A percentile compares a stretch with the other conserved stretches of the same genome.
phyloP scores from a whole-genome alignment of 2,888 invertebrate species.

The Lathronympha strigana region DNA sequence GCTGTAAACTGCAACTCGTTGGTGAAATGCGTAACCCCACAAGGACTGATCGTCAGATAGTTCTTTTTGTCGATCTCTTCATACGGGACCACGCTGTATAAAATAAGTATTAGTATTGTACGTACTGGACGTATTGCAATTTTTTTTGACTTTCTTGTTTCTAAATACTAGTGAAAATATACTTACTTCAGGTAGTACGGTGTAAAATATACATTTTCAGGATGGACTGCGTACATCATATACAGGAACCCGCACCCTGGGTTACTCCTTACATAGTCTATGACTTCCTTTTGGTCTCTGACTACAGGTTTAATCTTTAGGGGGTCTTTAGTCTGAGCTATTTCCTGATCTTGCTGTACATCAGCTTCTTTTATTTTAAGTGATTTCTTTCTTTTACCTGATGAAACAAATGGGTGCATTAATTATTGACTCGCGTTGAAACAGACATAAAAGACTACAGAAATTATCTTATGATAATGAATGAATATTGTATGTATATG shows the following conservation, averaged over 20 bases:
- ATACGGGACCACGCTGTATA: slow-evolving; percentile 88
- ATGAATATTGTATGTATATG: too few species aligned
- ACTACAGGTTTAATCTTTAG: slow-evolving; percentile 74
- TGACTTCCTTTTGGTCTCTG: slow-evolving; percentile 73
- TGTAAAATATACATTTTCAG: slow-evolving; percentile 88
- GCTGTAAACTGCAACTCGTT: slow-evolving; percentile 92
- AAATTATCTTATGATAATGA: too few species aligned
- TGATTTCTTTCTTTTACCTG: slow-evolving; percentile 59
- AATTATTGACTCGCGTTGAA: neutral
- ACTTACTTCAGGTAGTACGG: slow-evolving; percentile 89
- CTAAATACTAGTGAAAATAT: too few species aligned
- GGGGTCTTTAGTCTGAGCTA: slow-evolving; percentile 58
- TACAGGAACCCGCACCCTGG: slow-evolving; percentile 89
- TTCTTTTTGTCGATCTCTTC: slow-evolving; percentile 87
- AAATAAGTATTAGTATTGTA: slow-evolving; percentile 4
- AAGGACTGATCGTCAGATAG: slow-evolving; percentile 91
- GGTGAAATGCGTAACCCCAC: slow-evolving; percentile 92
- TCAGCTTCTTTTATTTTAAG: slow-evolving; percentile 57
- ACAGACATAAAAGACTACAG: too few species aligned
- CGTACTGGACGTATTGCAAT: neutral
- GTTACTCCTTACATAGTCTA: slow-evolving; percentile 79
- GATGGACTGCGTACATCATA: slow-evolving; percentile 89
- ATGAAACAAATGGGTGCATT: neutral
- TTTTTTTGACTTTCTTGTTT: too few species aligned
- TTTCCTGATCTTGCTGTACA: slow-evolving; percentile 42